Evolutionary conservation across 2,888 invertebrate genomes (phyloP), one percentile per base, ranked within the genome.

Genomic region (Platypus cylindrus): DNA sequence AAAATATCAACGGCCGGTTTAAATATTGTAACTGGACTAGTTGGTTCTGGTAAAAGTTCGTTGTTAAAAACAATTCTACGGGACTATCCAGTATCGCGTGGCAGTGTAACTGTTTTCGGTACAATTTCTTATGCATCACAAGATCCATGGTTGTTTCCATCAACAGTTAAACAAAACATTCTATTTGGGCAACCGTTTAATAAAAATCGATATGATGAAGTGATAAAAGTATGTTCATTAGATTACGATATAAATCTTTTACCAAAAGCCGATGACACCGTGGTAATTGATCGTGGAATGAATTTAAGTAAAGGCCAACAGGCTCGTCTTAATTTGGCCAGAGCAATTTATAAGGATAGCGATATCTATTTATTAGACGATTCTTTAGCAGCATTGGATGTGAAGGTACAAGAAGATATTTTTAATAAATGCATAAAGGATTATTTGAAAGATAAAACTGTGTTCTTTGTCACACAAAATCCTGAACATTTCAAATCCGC

Each of bases 311-410:
- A 73, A 58, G 83, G 89, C 2, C 90, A 90, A 56, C 77, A 84
- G 46, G 87, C 89, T 0, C 71, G 91, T 44, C 78, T 93, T 32
- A 84, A 83, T 33, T 67, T 91, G 27, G 86, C 85, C 0, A 72
- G 90, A 45, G 78, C 86, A 0, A 73, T 87, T 2, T 89, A 87
- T 60, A 75, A 78, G 22, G 73, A 85, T 35, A 75, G 83, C 0
- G 83, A 86, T 40, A 77, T 89, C 41, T 90, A 86, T 54, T 62
- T 90, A 4, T 62, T 91, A 29, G 90, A 90, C 57, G 90, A 90
- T 62, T 89, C 89, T 0, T 63, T 90, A 12, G 78, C 85, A 44
- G 87, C 89, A 0, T 84, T 90, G 9, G 90, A 90, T 62, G 73
- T 84, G 0, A 84, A 1, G 27, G 87, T 90, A 2, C 83, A 84